Conservation (phyloP, 2,113 vertebrate species). For the Hemibagrus wyckioides region DNA sequence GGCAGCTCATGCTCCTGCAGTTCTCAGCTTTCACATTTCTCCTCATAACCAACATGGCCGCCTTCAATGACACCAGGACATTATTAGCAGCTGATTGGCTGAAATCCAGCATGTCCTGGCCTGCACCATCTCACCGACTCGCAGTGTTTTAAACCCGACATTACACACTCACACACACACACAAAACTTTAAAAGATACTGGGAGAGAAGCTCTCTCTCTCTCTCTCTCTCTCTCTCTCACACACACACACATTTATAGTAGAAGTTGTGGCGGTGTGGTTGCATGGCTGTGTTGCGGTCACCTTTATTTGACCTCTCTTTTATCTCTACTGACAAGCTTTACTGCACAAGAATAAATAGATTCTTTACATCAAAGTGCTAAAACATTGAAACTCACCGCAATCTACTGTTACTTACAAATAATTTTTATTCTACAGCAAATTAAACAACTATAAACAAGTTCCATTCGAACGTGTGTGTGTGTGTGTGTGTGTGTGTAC, state of each 20-base stretch:
- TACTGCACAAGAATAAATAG: background rate
- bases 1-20: background rate
- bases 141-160: background rate
- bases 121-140: slow-evolving; percentile 15
- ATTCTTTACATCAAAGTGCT: background rate
- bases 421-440: background rate
- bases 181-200: background rate
- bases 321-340: background rate
- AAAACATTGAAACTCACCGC: slow-evolving; percentile 45
- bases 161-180: background rate
- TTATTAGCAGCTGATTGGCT: slow-evolving; percentile 76
- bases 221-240: background rate
- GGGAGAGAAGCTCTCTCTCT: background rate
- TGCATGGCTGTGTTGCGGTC: slow-evolving; percentile 57
- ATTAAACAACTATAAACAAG: slow-evolving; percentile 47
- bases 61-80: slow-evolving; percentile 67
- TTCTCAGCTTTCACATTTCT: slow-evolving; percentile 72
- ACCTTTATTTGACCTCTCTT: slow-evolving; percentile 76
- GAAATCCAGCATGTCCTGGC: slow-evolving; percentile 56
- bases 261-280: slow-evolving; percentile 1
- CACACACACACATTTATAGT: slow-evolving; percentile 14
- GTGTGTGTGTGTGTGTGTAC: slow-evolving; percentile 18
- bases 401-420: background rate
- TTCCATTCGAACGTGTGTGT: background rate
- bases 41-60: slow-evolving; percentile 67